These are phyloP conservation scores for Polyommatus icarus DNA, from an alignment of 2,888 invertebrate species.

Conservation along the genomic window DNA sequence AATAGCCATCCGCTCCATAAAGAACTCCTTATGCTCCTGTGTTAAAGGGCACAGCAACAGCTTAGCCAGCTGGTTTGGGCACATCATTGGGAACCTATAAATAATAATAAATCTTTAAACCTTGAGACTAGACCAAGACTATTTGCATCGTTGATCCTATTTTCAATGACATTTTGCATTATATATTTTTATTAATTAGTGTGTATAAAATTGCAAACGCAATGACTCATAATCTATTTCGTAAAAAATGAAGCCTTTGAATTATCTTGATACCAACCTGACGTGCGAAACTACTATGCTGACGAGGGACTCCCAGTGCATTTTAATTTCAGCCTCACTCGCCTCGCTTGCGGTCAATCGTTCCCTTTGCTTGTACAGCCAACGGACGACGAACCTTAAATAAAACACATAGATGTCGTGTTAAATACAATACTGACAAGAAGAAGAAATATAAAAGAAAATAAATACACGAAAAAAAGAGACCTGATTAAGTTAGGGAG, in stretches of 20 bases:
- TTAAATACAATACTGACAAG: no score
- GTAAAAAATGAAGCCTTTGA: no score
- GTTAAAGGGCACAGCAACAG: constrained; percentile 89
- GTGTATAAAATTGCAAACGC: no score
- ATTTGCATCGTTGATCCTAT: no score
- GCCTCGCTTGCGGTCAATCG: constrained; percentile 65
- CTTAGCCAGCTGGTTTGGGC: constrained; percentile 91
- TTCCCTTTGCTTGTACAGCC: constrained; percentile 87
- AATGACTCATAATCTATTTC: no score
- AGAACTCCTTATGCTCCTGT: constrained; percentile 91
- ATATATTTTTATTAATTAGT: no score
- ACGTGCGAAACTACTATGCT: constrained; percentile 88
- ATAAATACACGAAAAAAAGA: no score
- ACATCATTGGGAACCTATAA: constrained; percentile 95
- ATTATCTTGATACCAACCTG: constrained; percentile 52
- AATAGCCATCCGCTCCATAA: constrained; percentile 92
- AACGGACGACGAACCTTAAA: constrained; percentile 85
- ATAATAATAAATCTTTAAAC: neutral
- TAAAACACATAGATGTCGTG: neutral
- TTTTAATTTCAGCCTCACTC: constrained; percentile 74
- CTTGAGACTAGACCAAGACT: no score
- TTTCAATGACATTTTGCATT: no score
- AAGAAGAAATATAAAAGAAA: no score
- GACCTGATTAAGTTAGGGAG: no score
- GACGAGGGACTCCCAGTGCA: constrained; percentile 85